Evolutionary conservation across 2,888 invertebrate genomes (phyloP).

Genomic region (Parnassius mnemosyne): DNA sequence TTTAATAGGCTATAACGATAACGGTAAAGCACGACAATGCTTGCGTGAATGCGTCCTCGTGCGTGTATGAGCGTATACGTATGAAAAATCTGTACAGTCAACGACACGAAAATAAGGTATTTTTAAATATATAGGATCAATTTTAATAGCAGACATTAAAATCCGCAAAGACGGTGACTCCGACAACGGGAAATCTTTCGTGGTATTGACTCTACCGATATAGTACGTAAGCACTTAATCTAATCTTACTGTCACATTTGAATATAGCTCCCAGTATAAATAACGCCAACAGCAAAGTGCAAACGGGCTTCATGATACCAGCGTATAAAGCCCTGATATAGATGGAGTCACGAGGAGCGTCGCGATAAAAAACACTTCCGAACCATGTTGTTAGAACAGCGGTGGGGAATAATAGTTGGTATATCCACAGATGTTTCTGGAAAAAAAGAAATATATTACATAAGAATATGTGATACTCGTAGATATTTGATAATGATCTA

Average conservation of each 20-base stretch:
- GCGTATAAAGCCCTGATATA: constrained; percentile 33
- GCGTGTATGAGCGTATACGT: too few species aligned
- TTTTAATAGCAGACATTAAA: too few species aligned
- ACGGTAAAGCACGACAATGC: too few species aligned
- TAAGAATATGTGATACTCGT: neutral
- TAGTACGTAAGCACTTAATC: neutral
- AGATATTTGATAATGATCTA: neutral
- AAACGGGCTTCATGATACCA: constrained; percentile 32
- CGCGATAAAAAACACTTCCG: constrained; percentile 38
- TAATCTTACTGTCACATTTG: constrained; percentile 14
- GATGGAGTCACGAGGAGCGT: constrained; percentile 29
- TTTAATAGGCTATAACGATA: too few species aligned
- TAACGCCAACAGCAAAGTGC: neutral
- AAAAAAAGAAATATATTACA: neutral
- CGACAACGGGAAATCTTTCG: neutral
- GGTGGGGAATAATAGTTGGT: constrained; percentile 30
- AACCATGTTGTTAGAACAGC: constrained; percentile 22
- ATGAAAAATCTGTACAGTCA: too few species aligned
- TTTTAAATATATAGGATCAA: too few species aligned
- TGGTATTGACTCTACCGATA: neutral
- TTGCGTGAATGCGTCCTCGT: too few species aligned
- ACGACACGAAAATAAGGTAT: too few species aligned
- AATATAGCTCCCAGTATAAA: constrained; percentile 1
- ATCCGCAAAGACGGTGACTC: too few species aligned
- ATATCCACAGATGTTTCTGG: constrained; percentile 15